Base-by-base conservation (phyloP, 2,888 invertebrate species). In the Mamestra brassicae region DNA sequence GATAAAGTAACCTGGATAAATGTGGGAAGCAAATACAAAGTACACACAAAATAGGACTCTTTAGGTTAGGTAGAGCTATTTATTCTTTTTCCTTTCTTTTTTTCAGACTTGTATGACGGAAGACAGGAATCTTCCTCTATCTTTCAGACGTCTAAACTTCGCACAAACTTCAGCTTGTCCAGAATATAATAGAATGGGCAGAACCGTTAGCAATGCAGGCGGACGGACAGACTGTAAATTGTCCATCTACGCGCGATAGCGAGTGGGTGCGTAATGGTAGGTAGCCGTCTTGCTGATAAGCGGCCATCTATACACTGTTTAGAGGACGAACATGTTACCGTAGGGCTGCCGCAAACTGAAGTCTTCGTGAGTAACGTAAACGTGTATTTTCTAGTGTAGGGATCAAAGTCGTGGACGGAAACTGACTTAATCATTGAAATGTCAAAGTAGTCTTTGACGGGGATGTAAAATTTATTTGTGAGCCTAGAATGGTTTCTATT, bases 211-310 rank as follows among this genome's bases (percentile, higher is more conserved):
- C 60, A 66, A 84, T 67, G 63, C 57, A 72, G 80, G 6, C 50
- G 17, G 50, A 52, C 17, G 17, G 36, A 60, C 60, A 60, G 17
- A 81, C 81, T 50, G 66, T 84, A 84, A 82, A 81, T 84, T 81
- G 76, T 67, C 69, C 71, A 63, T 80, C 84, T 71, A 71, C 69
- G n/a, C n/a, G 68, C 69, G 75, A 84, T 84, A 75, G 71, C 64
- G 84, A 58, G 83, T 83, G 85, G 83, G 83, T 67, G 85, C 78
- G 77, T 83, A 85, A 83, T 83, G 72, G 78, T 83, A 84, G 85
- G 65, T 81, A 74, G 74, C 62, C 64, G 72, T 64, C 85, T 72
- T 69, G 62, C 61, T 70, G 83, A 85, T 83, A 85, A 81, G 82
- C 74, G 74, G 57, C 58, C 69, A 76, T 68, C 67, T 77, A 55